Evolutionary conservation across 2,888 invertebrate species (phyloP).

Genomic region (Brenthis ino): DNA sequence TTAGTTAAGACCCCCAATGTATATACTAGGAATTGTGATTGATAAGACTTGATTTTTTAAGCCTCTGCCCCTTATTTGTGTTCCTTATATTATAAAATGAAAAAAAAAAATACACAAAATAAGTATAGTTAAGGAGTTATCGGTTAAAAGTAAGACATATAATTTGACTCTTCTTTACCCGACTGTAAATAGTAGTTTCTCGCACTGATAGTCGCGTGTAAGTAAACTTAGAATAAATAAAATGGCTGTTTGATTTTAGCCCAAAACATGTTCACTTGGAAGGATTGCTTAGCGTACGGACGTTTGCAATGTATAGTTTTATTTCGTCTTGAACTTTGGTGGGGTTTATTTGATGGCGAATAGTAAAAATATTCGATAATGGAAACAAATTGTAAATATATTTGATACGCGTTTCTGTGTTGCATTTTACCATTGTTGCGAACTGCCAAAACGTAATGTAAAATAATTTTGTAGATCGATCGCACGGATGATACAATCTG

Average conservation of each 20-base stretch:
- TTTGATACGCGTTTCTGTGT: conserved; percentile 67
- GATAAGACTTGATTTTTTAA: conserved; percentile 54
- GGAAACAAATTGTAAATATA: conserved; percentile 70
- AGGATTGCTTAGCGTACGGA: conserved; percentile 48
- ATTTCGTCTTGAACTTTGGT: conserved; percentile 46
- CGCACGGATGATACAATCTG: conserved; percentile 43
- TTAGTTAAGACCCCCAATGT: conserved; percentile 45
- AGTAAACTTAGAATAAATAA: conserved; percentile 67
- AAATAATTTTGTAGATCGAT: conserved; percentile 69
- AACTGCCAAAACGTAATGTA: conserved; percentile 74
- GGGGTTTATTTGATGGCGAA: conserved; percentile 51
- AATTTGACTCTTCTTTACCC: conserved; percentile 58
- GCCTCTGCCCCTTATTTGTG: conserved; percentile 61
- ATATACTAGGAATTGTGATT: conserved; percentile 59
- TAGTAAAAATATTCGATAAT: conserved; percentile 38
- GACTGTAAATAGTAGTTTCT: conserved; percentile 73
- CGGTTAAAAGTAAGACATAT: conserved; percentile 47
- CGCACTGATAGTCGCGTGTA: conserved; percentile 75
- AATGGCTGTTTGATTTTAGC: conserved; percentile 72
- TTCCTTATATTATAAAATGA: conserved; percentile 52
- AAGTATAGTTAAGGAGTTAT: conserved; percentile 31
- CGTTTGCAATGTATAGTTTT: conserved; percentile 50
- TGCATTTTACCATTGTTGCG: conserved; percentile 81
- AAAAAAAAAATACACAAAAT: conserved; percentile 32
- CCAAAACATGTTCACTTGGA: conserved; percentile 45